Evolutionary conservation across 2,888 invertebrate species (phyloP).

Genomic region (Drosophila antonietae): DNA sequence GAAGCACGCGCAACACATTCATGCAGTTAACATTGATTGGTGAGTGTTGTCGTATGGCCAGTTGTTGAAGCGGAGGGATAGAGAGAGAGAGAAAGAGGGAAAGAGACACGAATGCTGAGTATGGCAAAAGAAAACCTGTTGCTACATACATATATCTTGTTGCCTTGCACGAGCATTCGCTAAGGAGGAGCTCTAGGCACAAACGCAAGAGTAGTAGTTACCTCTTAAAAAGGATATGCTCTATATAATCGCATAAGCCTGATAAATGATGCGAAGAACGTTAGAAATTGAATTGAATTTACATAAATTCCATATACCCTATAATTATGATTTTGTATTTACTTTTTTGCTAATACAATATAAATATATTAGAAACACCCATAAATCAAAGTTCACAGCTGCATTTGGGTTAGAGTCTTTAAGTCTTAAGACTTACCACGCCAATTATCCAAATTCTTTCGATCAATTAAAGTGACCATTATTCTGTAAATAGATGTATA

Average conservation of each 20-base stretch:
- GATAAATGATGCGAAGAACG: not conserved
- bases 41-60: not conserved
- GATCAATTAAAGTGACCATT: not conserved
- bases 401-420: not conserved
- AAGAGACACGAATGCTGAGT: not conserved
- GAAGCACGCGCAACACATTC: slow-evolving; percentile 66
- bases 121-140: slow-evolving; percentile 68
- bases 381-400: not conserved
- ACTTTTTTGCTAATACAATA: too few relatives aligned
- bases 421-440: not conserved
- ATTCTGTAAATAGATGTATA: not conserved
- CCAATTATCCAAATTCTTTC: slow-evolving; percentile 3
- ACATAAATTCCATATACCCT: not conserved
- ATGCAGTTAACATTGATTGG: slow-evolving; percentile 46
- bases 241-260: not conserved
- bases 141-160: slow-evolving; percentile 47
- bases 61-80: not conserved
- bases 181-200: slow-evolving; percentile 20
- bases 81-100: not conserved
- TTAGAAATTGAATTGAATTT: not conserved
- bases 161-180: slow-evolving; percentile 41
- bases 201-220: not conserved
- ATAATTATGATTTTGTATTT: not conserved
- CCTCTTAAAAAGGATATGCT: slow-evolving; percentile 4
- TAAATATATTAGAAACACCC: not conserved